These are phyloP conservation scores for Phytoseiulus persimilis DNA, from an alignment of 2,888 invertebrate genomes.

Conservation along the genomic window DNA sequence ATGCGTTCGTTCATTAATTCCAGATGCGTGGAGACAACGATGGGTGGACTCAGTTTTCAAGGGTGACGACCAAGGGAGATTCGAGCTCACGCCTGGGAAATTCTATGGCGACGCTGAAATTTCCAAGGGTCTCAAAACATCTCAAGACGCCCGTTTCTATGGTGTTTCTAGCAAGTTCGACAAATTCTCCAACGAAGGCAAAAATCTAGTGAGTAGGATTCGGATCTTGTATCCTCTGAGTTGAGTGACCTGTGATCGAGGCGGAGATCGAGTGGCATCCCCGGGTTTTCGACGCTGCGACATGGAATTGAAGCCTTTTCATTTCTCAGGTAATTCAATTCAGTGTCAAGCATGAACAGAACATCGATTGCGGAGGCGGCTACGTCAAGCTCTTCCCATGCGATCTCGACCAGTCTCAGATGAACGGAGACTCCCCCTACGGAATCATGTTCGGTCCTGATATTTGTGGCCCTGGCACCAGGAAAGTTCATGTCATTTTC, in stretches of 20 bases:
- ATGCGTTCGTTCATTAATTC: conserved; percentile 47
- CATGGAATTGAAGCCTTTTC: too few species aligned
- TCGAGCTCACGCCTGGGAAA: conserved; percentile 78
- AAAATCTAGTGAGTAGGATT: conserved; percentile 62
- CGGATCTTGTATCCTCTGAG: background rate
- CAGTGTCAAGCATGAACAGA: conserved; percentile 96
- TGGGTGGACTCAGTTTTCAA: conserved; percentile 92
- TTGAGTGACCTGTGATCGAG: too few species aligned
- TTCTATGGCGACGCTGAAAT: conserved; percentile 83
- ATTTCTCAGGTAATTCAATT: conserved; percentile 66
- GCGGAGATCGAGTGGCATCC: too few species aligned
- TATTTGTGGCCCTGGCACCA: conserved; percentile 97
- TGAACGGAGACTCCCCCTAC: conserved; percentile 96
- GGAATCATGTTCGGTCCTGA: conserved; percentile 98
- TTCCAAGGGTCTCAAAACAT: conserved; percentile 88
- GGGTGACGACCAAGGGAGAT: conserved; percentile 88
- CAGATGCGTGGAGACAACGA: conserved; percentile 77
- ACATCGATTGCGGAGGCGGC: conserved; percentile 94
- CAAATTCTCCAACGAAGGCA: conserved; percentile 75
- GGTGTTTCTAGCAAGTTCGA: conserved; percentile 81
- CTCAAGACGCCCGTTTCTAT: conserved; percentile 94
- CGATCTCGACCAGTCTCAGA: conserved; percentile 76
- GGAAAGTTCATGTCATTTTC: conserved; percentile 98
- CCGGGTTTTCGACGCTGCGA: too few species aligned
- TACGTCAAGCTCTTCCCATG: conserved; percentile 83